Percentiles rank a stretch among this genome's conserved stretches.
phyloP scores from a whole-genome alignment of 2,888 invertebrate species.

The Limnephilus rhombicus region DNA sequence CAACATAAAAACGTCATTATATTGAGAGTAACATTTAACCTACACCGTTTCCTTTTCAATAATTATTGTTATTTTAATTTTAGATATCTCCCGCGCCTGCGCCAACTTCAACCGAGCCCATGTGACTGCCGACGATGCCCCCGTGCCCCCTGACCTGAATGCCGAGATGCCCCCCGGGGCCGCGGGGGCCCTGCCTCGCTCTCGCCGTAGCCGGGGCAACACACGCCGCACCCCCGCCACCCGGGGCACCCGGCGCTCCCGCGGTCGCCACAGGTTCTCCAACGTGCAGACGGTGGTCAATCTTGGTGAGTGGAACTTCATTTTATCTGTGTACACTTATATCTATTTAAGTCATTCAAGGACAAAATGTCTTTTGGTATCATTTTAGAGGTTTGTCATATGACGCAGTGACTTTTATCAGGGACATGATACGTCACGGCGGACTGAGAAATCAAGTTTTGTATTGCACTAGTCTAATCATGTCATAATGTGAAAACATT shows the following conservation, averaged over 20 bases:
- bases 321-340: neutral
- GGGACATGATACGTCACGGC: too few relatives aligned
- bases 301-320: conserved; percentile 29
- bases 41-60: too few relatives aligned
- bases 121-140: conserved; percentile 36
- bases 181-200: conserved; percentile 42
- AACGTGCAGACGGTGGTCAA: conserved; percentile 46
- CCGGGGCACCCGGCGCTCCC: conserved; percentile 49
- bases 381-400: too few relatives aligned
- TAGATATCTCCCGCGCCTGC: conserved; percentile 53
- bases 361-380: too few relatives aligned
- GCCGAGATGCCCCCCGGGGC: conserved; percentile 1
- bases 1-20: too few relatives aligned
- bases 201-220: conserved; percentile 43
- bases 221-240: conserved; percentile 51
- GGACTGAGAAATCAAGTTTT: too few relatives aligned
- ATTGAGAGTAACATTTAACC: too few relatives aligned
- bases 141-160: neutral
- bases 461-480: too few relatives aligned
- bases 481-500: too few relatives aligned
- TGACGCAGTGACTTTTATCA: too few relatives aligned
- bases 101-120: conserved; percentile 50
- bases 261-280: conserved; percentile 51
- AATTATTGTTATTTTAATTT: neutral
- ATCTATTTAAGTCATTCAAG: too few relatives aligned